Conservation (phyloP, 2,113 vertebrate species). For the Corythaeola cristata region DNA sequence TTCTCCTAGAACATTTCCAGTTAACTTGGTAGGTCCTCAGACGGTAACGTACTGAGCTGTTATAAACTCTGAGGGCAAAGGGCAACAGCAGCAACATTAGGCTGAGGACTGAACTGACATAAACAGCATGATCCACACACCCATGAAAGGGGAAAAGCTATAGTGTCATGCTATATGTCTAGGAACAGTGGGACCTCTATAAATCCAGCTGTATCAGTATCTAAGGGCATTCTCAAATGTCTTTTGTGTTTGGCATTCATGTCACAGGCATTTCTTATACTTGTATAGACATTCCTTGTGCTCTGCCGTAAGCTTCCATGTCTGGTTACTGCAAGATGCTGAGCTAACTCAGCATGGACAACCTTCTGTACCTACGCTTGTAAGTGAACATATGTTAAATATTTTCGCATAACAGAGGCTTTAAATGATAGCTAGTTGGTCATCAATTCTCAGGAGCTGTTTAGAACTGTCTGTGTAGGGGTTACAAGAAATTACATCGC, state of each 20-base stretch:
- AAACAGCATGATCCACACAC: not conserved
- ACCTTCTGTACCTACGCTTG: not conserved
- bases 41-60: not conserved
- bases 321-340: not conserved
- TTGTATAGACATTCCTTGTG: not conserved
- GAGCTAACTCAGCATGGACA: not conserved
- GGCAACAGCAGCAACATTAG: not conserved
- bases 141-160: not conserved
- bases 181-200: not conserved
- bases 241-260: not conserved
- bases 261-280: not conserved
- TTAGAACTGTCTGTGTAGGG: not conserved
- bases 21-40: not conserved
- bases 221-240: not conserved
- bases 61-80: not conserved
- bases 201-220: not conserved
- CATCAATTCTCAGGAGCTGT: not conserved
- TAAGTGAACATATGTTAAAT: not conserved
- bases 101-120: not conserved
- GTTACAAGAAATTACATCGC: not conserved
- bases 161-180: not conserved
- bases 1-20: not conserved
- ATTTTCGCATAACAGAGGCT: not conserved
- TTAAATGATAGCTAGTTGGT: not conserved
- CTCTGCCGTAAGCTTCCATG: not conserved